Conservation (phyloP, 2,797 vertebrate species). For the Mycteria americana region DNA sequence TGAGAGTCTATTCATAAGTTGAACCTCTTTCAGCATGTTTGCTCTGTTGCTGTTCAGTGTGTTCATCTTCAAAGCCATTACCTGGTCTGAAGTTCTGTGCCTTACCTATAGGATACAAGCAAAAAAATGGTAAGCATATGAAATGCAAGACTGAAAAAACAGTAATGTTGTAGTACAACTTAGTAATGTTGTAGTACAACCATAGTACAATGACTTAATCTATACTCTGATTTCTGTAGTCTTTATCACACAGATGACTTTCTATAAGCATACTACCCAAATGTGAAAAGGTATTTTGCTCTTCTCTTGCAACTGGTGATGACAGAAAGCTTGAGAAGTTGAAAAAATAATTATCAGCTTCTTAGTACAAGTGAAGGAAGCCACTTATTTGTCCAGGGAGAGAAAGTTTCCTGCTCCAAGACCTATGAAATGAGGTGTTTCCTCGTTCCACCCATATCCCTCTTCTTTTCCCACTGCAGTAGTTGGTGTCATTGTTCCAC, state of each 20-base stretch:
- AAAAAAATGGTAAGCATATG: background rate
- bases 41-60: slow-evolving; percentile 94
- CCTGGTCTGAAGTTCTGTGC: slow-evolving; percentile 91
- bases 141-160: background rate
- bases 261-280: background rate
- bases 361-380: background rate
- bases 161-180: background rate
- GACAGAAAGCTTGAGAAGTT: background rate
- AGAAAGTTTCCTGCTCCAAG: background rate
- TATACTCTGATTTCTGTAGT: background rate
- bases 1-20: slow-evolving; percentile 95
- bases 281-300: background rate
- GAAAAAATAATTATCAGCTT: background rate
- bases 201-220: background rate
- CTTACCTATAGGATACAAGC: slow-evolving; percentile 81
- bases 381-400: background rate
- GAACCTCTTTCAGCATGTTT: slow-evolving; percentile 96
- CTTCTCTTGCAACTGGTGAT: background rate
- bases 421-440: background rate
- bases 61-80: slow-evolving; percentile 99
- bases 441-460: background rate
- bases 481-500: background rate
- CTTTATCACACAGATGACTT: background rate
- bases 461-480: background rate
- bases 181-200: background rate